These are phyloP conservation scores for Sarotherodon lohbergeri DNA, from an alignment of 2,113 vertebrate species.

Conservation along the genomic window DNA sequence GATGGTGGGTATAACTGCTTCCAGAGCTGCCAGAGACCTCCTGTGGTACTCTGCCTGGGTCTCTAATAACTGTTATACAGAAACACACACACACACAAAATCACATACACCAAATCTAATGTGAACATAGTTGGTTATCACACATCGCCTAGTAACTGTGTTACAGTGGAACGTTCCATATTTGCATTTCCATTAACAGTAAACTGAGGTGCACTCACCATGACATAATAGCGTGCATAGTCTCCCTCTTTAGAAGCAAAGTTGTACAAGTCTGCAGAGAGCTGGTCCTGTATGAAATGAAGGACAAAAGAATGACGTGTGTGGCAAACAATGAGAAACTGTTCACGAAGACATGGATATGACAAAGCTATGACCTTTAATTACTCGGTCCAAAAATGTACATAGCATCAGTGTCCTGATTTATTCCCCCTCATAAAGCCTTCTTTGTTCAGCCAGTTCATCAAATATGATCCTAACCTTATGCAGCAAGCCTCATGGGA, in stretches of 20 bases:
- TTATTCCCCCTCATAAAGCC: background rate
- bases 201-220: constrained; percentile 71
- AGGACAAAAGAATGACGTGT: background rate
- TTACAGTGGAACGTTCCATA: background rate
- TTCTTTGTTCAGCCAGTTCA: constrained; percentile 21
- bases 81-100: constrained; percentile 62
- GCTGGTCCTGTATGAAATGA: constrained; percentile 80
- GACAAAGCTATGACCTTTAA: constrained; percentile 27
- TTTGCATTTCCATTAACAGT: background rate
- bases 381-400: background rate
- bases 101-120: background rate
- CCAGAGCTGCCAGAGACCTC: constrained; percentile 90
- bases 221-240: constrained; percentile 85
- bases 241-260: constrained; percentile 95
- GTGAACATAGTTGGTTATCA: background rate
- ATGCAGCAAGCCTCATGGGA: constrained; percentile 3
- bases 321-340: background rate
- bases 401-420: background rate
- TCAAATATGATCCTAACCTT: background rate
- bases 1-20: constrained; percentile 89
- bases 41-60: constrained; percentile 98
- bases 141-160: background rate
- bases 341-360: background rate
- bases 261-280: constrained; percentile 94
- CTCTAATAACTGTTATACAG: constrained; percentile 88